Evolutionary conservation across 2,113 vertebrate genomes (phyloP).

Genomic region (Mesocricetus auratus): DNA sequence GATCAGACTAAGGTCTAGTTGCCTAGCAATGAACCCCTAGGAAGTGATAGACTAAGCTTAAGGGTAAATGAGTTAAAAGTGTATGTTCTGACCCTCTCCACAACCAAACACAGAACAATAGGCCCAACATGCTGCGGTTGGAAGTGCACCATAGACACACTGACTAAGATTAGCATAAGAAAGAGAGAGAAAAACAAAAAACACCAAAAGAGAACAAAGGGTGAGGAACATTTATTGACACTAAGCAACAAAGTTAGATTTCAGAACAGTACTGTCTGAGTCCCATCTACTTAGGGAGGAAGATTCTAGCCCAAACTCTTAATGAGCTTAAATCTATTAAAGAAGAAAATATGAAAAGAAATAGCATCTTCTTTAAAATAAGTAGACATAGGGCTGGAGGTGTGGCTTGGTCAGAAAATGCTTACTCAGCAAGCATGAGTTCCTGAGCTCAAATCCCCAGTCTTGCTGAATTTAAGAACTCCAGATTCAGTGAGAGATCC

Average conservation of each 20-base stretch:
- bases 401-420: too few relatives aligned
- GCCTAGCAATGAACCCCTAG: accelerated
- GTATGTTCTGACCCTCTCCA: accelerated
- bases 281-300: neutral
- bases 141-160: neutral
- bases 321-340: neutral
- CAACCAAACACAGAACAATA: neutral
- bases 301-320: neutral
- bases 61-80: neutral
- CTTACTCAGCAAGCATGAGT: neutral
- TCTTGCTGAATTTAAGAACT: neutral
- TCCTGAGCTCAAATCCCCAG: too few relatives aligned
- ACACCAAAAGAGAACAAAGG: neutral
- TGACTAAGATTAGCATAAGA: neutral
- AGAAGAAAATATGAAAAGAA: neutral
- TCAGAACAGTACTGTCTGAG: neutral
- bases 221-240: neutral
- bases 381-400: neutral
- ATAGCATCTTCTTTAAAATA: neutral
- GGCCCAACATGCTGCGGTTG: neutral
- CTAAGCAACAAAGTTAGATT: neutral
- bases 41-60: neutral
- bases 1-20: too few relatives aligned
- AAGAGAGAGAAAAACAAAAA: neutral
- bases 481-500: neutral